These are phyloP conservation scores for Euwallacea fornicatus DNA, from an alignment of 1,140 invertebrate species.

Conservation along the genomic window DNA sequence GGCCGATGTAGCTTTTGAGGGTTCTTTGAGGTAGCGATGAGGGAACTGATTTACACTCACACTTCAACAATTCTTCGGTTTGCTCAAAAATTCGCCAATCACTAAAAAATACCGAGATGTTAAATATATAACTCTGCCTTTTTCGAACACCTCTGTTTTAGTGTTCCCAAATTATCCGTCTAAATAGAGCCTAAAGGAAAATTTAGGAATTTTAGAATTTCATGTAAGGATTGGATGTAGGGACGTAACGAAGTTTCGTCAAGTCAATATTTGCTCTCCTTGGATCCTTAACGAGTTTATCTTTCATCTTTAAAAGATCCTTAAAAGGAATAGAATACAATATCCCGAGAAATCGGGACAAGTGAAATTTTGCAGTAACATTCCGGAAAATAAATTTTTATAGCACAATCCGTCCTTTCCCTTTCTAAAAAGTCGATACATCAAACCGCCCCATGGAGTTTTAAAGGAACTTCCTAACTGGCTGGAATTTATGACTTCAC, in stretches of 20 bases:
- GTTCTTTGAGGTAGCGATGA: neutral
- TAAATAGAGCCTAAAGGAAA: neutral
- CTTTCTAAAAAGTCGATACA: conserved; percentile 32
- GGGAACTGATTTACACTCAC: neutral
- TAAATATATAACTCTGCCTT: no score
- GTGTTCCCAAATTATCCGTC: neutral
- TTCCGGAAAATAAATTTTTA: conserved; percentile 33
- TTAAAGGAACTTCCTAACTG: conserved; percentile 19
- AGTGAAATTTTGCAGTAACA: conserved; percentile 28
- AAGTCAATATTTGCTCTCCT: conserved; percentile 22
- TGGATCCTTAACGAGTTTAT: conserved; percentile 29
- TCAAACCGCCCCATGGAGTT: conserved; percentile 27
- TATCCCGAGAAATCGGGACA: conserved; percentile 19
- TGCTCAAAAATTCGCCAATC: conserved; percentile 7
- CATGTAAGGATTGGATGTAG: conserved; percentile 22
- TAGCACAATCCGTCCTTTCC: conserved; percentile 26
- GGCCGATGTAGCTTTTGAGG: no score
- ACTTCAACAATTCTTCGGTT: neutral
- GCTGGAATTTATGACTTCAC: conserved; percentile 29
- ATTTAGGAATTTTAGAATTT: conserved; percentile 18
- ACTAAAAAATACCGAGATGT: no score
- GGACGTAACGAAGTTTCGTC: conserved; percentile 21
- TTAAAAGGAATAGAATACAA: conserved; percentile 20
- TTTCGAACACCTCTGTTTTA: neutral
- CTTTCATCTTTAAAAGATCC: conserved; percentile 21